Evolutionary conservation across 2,113 vertebrate species (phyloP).

Genomic region (Leptosomus discolor): DNA sequence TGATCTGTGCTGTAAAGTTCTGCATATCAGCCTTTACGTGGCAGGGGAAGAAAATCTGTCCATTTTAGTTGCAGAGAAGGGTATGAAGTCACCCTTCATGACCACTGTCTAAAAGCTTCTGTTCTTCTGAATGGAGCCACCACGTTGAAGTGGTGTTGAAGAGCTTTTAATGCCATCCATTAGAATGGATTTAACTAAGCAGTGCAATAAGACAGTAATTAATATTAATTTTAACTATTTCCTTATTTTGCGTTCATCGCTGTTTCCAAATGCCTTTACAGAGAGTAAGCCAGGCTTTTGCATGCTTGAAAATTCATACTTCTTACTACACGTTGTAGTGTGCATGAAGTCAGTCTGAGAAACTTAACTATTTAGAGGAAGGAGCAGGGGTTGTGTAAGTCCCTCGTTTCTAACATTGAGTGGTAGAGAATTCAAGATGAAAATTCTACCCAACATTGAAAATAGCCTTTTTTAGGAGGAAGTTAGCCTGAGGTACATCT

Average conservation of each 20-base stretch:
- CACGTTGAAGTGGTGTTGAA: background rate
- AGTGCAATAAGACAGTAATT: background rate
- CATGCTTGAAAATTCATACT: background rate
- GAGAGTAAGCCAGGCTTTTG: background rate
- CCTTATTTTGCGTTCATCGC: background rate
- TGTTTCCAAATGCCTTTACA: background rate
- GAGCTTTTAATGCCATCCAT: background rate
- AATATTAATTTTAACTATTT: background rate
- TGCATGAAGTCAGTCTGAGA: background rate
- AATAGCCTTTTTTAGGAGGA: background rate
- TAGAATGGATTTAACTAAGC: background rate
- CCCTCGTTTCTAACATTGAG: background rate
- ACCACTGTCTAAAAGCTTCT: background rate
- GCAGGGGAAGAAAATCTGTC: background rate
- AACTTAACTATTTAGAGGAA: background rate
- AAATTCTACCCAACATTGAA: background rate
- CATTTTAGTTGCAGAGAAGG: background rate
- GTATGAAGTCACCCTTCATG: background rate
- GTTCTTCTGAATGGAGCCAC: background rate
- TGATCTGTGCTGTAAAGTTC: background rate
- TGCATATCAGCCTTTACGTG: background rate
- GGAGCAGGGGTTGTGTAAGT: background rate
- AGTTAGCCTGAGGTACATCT: background rate
- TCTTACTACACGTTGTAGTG: background rate
- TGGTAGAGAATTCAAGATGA: background rate